Percentiles rank a stretch among this genome's conserved stretches.
These are phyloP conservation scores for Camponotus floridanus DNA, from an alignment of 1,140 invertebrate species.

Conservation along the genomic window DNA sequence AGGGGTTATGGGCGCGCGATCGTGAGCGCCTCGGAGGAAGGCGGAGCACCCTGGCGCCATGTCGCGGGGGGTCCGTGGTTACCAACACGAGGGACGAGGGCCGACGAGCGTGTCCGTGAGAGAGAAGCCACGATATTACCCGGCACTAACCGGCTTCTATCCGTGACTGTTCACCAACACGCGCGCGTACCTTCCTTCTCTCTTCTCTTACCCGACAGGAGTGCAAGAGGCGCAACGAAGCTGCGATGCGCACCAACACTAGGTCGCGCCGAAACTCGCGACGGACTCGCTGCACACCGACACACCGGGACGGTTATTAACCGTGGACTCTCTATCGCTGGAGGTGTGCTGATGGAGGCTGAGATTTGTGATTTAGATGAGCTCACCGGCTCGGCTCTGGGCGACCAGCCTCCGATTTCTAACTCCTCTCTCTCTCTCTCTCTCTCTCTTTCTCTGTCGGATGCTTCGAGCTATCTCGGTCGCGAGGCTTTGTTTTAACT, in stretches of 20 bases:
- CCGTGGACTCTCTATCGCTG: constrained; percentile 74
- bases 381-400: constrained; percentile 77
- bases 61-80: constrained; percentile 85
- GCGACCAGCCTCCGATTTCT: constrained; percentile 53
- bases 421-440: constrained; percentile 25
- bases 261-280: not conserved
- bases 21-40: constrained; percentile 73
- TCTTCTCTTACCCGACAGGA: not conserved
- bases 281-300: constrained; percentile 53
- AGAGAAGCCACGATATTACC: constrained; percentile 16
- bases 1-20: constrained; percentile 48
- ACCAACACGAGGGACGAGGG: constrained; percentile 71
- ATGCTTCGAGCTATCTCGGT: constrained; percentile 45
- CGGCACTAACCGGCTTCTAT: constrained; percentile 45
- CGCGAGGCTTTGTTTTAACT: constrained; percentile 83
- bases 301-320: constrained; percentile 76
- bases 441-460: not conserved
- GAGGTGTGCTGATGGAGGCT: constrained; percentile 82
- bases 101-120: constrained; percentile 46
- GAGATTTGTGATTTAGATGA: constrained; percentile 86
- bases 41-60: constrained; percentile 86
- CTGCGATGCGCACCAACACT: constrained; percentile 46
- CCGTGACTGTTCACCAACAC: constrained; percentile 9
- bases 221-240: constrained; percentile 38
- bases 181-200: constrained; percentile 1